phyloP scores from a whole-genome alignment of 2,797 vertebrate species.

The Rhinatrema bivittatum region DNA sequence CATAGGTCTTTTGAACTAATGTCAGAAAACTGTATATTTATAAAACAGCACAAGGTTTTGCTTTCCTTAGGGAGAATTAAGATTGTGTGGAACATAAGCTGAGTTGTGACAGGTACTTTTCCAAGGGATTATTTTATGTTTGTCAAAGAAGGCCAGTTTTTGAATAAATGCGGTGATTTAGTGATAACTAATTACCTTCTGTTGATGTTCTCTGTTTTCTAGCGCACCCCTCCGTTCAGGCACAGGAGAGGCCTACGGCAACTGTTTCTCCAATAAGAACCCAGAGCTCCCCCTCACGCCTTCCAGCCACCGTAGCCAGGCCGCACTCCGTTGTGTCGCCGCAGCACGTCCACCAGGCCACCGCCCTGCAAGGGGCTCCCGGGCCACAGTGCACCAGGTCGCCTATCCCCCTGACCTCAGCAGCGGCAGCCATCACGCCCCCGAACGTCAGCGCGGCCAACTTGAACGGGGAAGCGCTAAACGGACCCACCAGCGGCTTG shows the following conservation, averaged over 20 bases:
- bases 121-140: too few species aligned
- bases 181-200: too few species aligned
- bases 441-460: conserved; percentile 77
- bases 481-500: conserved; percentile 41
- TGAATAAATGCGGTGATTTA: too few species aligned
- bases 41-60: too few species aligned
- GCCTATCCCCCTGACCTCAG: conserved; percentile 74
- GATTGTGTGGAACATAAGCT: too few species aligned
- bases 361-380: conserved; percentile 36
- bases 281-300: conserved; percentile 79
- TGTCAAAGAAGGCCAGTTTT: too few species aligned
- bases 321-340: conserved; percentile 73
- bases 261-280: conserved; percentile 75
- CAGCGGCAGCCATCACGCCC: conserved; percentile 81
- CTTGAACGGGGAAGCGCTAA: conserved; percentile 62
- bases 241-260: conserved; percentile 75
- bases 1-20: too few species aligned
- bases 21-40: too few species aligned
- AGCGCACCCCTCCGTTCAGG: conserved; percentile 56
- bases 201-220: too few species aligned
- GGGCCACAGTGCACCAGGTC: conserved; percentile 49
- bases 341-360: conserved; percentile 66
- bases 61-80: too few species aligned
- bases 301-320: conserved; percentile 66
- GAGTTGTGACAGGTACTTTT: too few species aligned